Percentiles rank a stretch among this genome's conserved stretches.
Conservation (phyloP, 2,888 invertebrate species). For the Dasysyrphus tricinctus region DNA sequence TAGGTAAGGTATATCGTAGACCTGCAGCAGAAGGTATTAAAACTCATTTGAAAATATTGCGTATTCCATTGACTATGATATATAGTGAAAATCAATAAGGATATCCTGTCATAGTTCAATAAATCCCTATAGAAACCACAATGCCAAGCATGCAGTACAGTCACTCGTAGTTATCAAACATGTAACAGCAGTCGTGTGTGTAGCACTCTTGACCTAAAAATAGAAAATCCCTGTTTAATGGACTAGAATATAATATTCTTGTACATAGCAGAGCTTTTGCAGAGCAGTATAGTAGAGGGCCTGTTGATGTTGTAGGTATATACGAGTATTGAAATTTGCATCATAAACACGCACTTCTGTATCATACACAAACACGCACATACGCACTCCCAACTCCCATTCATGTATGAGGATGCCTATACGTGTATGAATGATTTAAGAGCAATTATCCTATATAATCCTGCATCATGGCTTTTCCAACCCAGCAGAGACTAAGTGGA, state of each 20-base stretch:
- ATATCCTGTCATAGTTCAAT: constrained; percentile 34
- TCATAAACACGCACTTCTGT: constrained; percentile 6
- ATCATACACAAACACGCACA: background rate
- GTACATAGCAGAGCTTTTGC: background rate
- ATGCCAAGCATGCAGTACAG: background rate
- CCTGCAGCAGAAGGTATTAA: background rate
- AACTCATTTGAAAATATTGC: background rate
- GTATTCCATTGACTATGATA: background rate
- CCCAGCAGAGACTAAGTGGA: background rate
- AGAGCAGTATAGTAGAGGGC: background rate
- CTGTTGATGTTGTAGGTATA: background rate
- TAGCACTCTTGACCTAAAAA: constrained; percentile 35
- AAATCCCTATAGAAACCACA: constrained; percentile 7
- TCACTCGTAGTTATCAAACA: constrained; percentile 18
- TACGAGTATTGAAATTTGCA: background rate
- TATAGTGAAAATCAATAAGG: constrained; percentile 24
- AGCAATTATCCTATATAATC: constrained; percentile 37
- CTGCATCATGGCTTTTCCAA: background rate
- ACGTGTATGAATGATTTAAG: constrained; percentile 24
- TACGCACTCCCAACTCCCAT: background rate
- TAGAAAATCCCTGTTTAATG: constrained; percentile 33
- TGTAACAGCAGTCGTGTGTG: constrained; percentile 7
- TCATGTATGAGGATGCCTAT: background rate
- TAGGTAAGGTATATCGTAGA: background rate
- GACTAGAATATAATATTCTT: constrained; percentile 3